phyloP scores from a whole-genome alignment of 2,797 vertebrate genomes.

The Myoxocephalus aenaeus region DNA sequence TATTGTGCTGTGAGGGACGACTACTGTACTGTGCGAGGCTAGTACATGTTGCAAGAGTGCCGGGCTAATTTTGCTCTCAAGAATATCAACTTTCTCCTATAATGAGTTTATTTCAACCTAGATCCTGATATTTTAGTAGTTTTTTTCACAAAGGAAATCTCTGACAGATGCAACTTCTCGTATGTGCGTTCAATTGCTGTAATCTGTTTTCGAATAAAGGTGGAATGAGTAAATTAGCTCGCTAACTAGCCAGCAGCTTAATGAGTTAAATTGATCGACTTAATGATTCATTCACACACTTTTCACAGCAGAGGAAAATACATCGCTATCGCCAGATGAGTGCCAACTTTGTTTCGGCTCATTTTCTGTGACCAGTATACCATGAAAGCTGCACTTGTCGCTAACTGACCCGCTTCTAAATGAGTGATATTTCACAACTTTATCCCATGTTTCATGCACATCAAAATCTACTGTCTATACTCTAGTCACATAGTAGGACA shows the following conservation, averaged over 20 bases:
- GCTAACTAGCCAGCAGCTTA: background rate
- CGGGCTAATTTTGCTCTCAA: background rate
- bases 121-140: background rate
- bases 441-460: background rate
- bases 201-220: background rate
- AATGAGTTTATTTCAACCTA: background rate
- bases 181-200: background rate
- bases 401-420: background rate
- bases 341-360: background rate
- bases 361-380: background rate
- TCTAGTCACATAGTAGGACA: background rate
- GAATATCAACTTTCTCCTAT: background rate
- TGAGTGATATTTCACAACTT: background rate
- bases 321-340: background rate
- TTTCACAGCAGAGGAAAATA: background rate
- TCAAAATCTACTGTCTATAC: background rate
- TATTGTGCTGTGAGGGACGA: background rate
- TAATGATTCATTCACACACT: background rate
- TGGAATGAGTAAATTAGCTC: background rate
- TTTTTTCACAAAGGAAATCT: background rate
- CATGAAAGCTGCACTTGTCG: background rate
- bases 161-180: background rate
- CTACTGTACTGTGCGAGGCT: background rate
- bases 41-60: background rate
- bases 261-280: background rate